A percentile compares a stretch with the other conserved stretches of the same genome.
Evolutionary conservation across 2,888 invertebrate species (phyloP).

Genomic region (Cerastis leucographa): DNA sequence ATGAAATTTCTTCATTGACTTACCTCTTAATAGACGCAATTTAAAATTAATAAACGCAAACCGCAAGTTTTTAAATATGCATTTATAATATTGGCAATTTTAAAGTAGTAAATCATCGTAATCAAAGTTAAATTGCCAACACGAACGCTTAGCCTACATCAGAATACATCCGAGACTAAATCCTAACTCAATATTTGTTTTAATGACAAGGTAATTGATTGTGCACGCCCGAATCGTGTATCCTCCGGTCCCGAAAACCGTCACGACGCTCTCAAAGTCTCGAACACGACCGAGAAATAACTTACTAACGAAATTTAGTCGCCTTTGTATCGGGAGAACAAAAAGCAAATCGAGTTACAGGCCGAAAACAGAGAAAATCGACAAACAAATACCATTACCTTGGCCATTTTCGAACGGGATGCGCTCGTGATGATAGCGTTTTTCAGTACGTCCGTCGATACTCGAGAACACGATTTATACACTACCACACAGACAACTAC

Average conservation of each 20-base stretch:
- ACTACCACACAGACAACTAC: constrained; percentile 7
- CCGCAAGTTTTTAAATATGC: constrained; percentile 44
- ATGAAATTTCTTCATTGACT: constrained; percentile 59
- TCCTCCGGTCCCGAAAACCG: constrained; percentile 74
- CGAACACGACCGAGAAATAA: constrained; percentile 78
- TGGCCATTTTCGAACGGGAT: constrained; percentile 87
- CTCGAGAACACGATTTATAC: constrained; percentile 21
- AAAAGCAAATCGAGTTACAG: constrained; percentile 90
- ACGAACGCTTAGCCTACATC: constrained; percentile 56
- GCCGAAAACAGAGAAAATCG: constrained; percentile 89
- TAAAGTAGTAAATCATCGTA: constrained; percentile 59
- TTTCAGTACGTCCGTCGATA: constrained; percentile 78
- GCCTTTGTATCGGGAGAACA: constrained; percentile 83
- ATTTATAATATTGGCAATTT: constrained; percentile 48
- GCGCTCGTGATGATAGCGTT: constrained; percentile 88
- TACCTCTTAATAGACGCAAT: constrained; percentile 49
- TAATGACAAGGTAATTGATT: constrained; percentile 88
- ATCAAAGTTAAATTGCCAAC: constrained; percentile 57
- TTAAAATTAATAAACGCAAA: constrained; percentile 35
- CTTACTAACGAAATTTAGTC: constrained; percentile 88
- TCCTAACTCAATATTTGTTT: constrained; percentile 88
- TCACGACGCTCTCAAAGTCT: constrained; percentile 81
- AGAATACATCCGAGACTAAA: constrained; percentile 77
- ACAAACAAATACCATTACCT: constrained; percentile 89
- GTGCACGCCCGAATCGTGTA: constrained; percentile 80